A percentile compares a stretch with the other conserved stretches of the same genome.
phyloP scores from a whole-genome alignment of 1,140 invertebrate species.

The Hirudo medicinalis region DNA sequence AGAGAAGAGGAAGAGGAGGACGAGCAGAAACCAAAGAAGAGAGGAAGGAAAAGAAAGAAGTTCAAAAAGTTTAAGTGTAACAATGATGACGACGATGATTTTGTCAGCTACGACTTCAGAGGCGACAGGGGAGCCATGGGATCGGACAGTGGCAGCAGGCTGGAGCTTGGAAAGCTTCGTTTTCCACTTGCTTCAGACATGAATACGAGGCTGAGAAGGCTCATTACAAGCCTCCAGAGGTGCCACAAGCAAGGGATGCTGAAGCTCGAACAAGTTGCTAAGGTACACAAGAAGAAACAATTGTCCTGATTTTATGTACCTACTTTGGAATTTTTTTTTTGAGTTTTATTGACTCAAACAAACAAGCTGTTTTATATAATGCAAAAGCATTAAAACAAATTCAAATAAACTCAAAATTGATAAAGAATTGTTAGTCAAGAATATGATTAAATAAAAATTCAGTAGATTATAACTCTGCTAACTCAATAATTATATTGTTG shows the following conservation, averaged over 20 bases:
- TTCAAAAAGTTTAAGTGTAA: neutral
- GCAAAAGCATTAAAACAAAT: too few species aligned
- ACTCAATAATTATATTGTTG: too few species aligned
- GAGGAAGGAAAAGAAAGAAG: constrained; percentile 15
- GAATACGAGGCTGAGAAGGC: constrained; percentile 75
- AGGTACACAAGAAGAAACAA: constrained; percentile 44
- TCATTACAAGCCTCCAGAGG: constrained; percentile 89
- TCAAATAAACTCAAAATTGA: too few species aligned
- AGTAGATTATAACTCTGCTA: too few species aligned
- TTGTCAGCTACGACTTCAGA: neutral
- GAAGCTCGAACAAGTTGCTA: constrained; percentile 64
- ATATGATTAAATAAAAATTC: too few species aligned
- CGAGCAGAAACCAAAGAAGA: neutral
- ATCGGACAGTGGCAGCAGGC: neutral
- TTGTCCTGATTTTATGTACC: too few species aligned
- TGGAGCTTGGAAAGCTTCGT: constrained; percentile 33
- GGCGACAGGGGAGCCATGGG: neutral
- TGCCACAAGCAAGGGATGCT: constrained; percentile 83
- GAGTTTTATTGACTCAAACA: too few species aligned
- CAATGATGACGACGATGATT: constrained; percentile 11
- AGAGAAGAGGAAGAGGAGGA: constrained; percentile 18
- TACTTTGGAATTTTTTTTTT: too few species aligned
- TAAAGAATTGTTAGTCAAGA: too few species aligned
- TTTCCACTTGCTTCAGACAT: constrained; percentile 87
- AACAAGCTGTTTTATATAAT: too few species aligned